These are phyloP conservation scores for Poeciliopsis infans DNA, from an alignment of 2,797 vertebrate genomes.

Conservation along the genomic window DNA sequence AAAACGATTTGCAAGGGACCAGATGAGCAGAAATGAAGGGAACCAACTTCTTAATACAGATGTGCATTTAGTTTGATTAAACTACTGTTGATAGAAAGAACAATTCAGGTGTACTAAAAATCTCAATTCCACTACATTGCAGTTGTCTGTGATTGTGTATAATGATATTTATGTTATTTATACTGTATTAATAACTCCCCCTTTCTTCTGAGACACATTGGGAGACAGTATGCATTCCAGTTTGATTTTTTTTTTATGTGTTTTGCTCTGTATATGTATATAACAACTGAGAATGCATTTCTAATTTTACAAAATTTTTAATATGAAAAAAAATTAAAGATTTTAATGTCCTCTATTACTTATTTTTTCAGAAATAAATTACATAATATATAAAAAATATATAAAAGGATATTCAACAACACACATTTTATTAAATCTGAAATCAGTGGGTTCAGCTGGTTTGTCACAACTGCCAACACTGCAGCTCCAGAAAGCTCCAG, in stretches of 20 bases:
- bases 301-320: conserved; percentile 23
- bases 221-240: conserved; percentile 44
- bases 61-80: not conserved
- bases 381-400: too few species aligned
- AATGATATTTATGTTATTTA: conserved; percentile 63
- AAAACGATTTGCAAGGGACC: not conserved
- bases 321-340: conserved; percentile 38
- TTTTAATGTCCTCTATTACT: conserved; percentile 27
- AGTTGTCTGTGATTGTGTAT: conserved; percentile 25
- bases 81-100: not conserved
- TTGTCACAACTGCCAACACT: not conserved
- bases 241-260: conserved; percentile 26
- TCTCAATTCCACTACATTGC: conserved; percentile 50
- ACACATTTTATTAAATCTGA: too few species aligned
- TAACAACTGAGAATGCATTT: conserved; percentile 33
- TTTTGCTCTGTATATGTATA: conserved; percentile 33
- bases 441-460: not conserved
- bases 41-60: not conserved
- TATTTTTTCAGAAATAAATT: not conserved
- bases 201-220: conserved; percentile 52
- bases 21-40: not conserved
- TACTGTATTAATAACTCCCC: conserved; percentile 47
- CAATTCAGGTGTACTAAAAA: not conserved
- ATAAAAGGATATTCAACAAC: too few species aligned
- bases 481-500: too few species aligned